Percentiles rank a stretch among this genome's conserved stretches.
Conservation (phyloP, 2,113 vertebrate species). For the Ginglymostoma cirratum region DNA sequence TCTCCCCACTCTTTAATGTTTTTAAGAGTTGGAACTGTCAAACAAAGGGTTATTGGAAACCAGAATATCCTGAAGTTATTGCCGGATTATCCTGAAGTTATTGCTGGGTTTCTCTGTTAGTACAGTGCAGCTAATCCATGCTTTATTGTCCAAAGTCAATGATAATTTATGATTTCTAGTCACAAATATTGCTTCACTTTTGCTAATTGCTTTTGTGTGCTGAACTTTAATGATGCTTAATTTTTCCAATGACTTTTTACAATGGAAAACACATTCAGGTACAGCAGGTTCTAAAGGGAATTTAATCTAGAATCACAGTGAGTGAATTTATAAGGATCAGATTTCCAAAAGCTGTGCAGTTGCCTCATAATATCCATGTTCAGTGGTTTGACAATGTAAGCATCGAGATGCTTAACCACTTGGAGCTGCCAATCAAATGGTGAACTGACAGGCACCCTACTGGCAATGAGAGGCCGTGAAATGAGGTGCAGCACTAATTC, state of each 20-base stretch:
- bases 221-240: neutral
- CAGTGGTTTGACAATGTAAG: neutral
- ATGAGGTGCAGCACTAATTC: too few relatives aligned
- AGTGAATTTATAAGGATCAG: neutral
- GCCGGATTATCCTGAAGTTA: neutral
- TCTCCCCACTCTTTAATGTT: neutral
- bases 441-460: too few relatives aligned
- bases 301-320: neutral
- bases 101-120: neutral
- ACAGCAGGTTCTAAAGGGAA: slow-evolving; percentile 1
- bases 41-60: neutral
- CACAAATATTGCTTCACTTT: neutral
- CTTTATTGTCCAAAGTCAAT: neutral
- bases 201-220: neutral
- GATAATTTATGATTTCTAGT: neutral
- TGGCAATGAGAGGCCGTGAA: too few relatives aligned
- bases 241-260: neutral
- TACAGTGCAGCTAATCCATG: neutral
- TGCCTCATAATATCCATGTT: too few relatives aligned
- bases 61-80: too few relatives aligned
- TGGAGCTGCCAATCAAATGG: too few relatives aligned
- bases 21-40: neutral
- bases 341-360: neutral
- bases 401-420: too few relatives aligned
- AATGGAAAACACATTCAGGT: slow-evolving; percentile 28